These are phyloP conservation scores for Agrochola macilenta DNA, from an alignment of 2,888 invertebrate species.

Conservation along the genomic window DNA sequence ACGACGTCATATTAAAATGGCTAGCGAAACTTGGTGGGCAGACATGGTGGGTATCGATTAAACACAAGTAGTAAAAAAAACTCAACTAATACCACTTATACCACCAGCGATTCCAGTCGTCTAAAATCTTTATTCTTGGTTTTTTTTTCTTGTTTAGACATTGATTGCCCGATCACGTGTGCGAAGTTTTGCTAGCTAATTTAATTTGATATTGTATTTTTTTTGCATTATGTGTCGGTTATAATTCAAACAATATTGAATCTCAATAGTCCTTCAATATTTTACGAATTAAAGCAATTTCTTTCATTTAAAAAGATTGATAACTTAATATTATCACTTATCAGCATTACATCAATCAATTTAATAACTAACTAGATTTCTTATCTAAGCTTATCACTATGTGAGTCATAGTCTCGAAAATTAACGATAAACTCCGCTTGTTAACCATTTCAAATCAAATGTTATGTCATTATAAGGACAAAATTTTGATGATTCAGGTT, in stretches of 20 bases:
- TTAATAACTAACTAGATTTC: not conserved
- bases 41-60: too few species aligned
- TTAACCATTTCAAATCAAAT: conserved; percentile 23
- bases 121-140: too few species aligned
- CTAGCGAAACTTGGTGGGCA: too few species aligned
- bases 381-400: not conserved
- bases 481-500: conserved; percentile 6
- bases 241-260: not conserved
- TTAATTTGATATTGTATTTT: too few species aligned
- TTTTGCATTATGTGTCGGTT: not conserved
- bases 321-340: not conserved
- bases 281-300: not conserved
- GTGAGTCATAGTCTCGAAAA: not conserved
- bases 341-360: not conserved
- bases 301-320: not conserved
- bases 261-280: not conserved
- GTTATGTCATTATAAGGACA: not conserved
- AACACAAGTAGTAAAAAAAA: too few species aligned
- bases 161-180: too few species aligned
- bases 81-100: too few species aligned
- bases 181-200: too few species aligned
- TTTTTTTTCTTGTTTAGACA: too few species aligned
- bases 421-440: conserved; percentile 15
- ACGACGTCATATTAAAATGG: too few species aligned
- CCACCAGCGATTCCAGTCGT: too few species aligned